Conservation (phyloP, 2,797 vertebrate genomes). For the Pseudochirops cupreus region DNA sequence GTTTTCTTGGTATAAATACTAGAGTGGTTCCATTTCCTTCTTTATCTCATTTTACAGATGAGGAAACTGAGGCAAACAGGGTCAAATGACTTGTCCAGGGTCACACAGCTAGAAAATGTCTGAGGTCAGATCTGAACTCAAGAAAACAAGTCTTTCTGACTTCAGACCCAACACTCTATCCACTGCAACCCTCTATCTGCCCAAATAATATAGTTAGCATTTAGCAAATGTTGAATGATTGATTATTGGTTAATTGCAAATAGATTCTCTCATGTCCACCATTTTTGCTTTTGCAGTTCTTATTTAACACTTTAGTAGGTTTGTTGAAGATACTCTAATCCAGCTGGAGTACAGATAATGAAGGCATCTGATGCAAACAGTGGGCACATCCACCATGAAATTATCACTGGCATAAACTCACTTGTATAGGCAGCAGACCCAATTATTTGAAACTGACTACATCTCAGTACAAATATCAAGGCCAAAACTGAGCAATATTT, state of each 20-base stretch:
- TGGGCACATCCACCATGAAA: constrained; percentile 3
- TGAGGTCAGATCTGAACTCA: background rate
- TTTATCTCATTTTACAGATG: no score
- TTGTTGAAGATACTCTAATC: background rate
- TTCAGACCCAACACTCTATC: background rate
- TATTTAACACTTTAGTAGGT: background rate
- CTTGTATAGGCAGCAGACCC: background rate
- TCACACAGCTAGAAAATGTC: background rate
- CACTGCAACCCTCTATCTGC: background rate
- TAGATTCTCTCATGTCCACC: background rate
- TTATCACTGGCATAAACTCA: background rate
- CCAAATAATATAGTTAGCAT: background rate
- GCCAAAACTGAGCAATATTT: constrained; percentile 27
- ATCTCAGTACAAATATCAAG: background rate
- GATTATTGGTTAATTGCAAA: background rate
- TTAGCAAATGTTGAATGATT: background rate
- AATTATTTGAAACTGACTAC: background rate
- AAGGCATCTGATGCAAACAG: background rate
- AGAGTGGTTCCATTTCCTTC: no score
- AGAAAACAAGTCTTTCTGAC: background rate
- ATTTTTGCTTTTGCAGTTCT: background rate
- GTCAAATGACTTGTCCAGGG: background rate
- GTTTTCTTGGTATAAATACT: no score
- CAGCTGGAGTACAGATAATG: background rate
- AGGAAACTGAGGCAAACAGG: no score